Evolutionary conservation across 2,113 vertebrate species (phyloP).

Genomic region (Xiphorhynchus elegans): DNA sequence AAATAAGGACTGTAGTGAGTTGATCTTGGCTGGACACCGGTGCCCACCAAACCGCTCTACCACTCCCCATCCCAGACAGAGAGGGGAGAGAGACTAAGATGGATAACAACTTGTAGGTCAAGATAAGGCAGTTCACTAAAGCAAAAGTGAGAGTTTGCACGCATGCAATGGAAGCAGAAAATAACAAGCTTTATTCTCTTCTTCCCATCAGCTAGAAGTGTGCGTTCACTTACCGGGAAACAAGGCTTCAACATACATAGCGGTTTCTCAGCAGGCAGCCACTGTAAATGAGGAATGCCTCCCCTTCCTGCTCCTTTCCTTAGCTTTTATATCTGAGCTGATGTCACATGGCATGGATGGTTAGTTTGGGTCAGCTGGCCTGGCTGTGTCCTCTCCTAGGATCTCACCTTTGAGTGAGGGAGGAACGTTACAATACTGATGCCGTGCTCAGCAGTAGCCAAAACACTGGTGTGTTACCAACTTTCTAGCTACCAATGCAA

Average conservation of each 20-base stretch:
- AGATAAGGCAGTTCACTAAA: background rate
- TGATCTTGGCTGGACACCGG: background rate
- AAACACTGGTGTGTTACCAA: background rate
- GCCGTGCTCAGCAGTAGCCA: background rate
- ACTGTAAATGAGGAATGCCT: background rate
- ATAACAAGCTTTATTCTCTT: background rate
- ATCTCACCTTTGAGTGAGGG: background rate
- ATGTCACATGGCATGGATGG: background rate
- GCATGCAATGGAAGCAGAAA: background rate
- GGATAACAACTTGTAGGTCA: background rate
- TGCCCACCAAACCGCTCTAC: background rate
- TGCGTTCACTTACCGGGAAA: background rate
- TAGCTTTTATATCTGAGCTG: background rate
- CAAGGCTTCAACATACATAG: background rate
- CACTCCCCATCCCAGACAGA: background rate
- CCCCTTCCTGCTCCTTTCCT: background rate
- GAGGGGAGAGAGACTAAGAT: background rate
- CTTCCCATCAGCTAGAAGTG: background rate
- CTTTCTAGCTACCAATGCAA: background rate
- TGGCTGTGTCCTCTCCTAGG: background rate
- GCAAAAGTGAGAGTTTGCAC: background rate
- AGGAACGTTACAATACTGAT: background rate
- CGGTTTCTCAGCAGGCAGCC: background rate
- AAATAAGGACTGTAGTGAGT: background rate
- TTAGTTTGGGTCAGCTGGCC: background rate